Evolutionary conservation across 2,888 invertebrate genomes (phyloP).

Genomic region (Xylocampa areola): DNA sequence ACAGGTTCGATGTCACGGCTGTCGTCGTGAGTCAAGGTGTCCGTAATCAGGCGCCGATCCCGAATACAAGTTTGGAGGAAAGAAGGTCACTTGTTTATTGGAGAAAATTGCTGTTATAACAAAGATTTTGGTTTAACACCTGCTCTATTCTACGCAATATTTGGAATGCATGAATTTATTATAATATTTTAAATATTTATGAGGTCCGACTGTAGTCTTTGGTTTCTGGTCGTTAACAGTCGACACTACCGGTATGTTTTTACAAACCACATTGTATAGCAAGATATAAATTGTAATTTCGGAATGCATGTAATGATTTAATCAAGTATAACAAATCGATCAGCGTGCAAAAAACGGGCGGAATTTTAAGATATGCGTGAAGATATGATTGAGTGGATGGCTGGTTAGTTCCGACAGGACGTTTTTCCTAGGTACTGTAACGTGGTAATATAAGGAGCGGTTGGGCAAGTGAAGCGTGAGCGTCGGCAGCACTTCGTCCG

Average conservation of each 20-base stretch:
- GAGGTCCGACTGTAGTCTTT: slow-evolving; percentile 1
- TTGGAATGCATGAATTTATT: slow-evolving; percentile 9
- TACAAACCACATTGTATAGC: background rate
- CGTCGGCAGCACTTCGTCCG: slow-evolving; percentile 40
- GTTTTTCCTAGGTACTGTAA: slow-evolving; percentile 47
- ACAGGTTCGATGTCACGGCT: slow-evolving; percentile 79
- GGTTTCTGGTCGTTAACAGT: slow-evolving; percentile 13
- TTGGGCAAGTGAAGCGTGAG: slow-evolving; percentile 52
- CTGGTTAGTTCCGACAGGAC: slow-evolving; percentile 57
- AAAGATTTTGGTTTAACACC: slow-evolving; percentile 9
- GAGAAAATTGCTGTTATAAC: slow-evolving; percentile 20
- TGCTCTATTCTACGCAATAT: slow-evolving; percentile 5
- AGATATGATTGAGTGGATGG: slow-evolving; percentile 36
- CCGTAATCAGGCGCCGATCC: slow-evolving; percentile 53
- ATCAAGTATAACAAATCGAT: slow-evolving; percentile 32
- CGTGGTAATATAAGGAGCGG: slow-evolving; percentile 37
- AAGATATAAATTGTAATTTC: slow-evolving; percentile 21
- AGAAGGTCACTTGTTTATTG: slow-evolving; percentile 32
- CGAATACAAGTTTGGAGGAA: slow-evolving; percentile 47
- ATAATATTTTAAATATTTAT: slow-evolving; percentile 23
- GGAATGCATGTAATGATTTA: slow-evolving; percentile 25
- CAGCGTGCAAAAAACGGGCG: slow-evolving; percentile 32
- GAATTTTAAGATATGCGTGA: slow-evolving; percentile 38
- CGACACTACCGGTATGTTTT: slow-evolving; percentile 3
- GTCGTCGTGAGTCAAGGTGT: slow-evolving; percentile 71